Evolutionary conservation across 2,113 vertebrate genomes (phyloP).

Genomic region (Ploceus nigricollis): DNA sequence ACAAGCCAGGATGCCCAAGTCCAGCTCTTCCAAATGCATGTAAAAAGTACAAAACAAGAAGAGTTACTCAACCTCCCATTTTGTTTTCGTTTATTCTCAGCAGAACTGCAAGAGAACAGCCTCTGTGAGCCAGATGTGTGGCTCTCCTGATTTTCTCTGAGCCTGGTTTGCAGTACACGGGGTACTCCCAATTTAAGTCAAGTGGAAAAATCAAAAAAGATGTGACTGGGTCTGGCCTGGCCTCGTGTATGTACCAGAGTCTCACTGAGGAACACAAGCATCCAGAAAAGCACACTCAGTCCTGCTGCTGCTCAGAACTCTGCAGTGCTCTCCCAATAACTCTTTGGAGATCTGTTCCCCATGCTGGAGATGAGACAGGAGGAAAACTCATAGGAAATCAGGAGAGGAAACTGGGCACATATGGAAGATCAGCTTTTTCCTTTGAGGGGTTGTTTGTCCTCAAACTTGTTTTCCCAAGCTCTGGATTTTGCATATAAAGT

Average conservation of each 20-base stretch:
- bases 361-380: background rate
- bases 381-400: background rate
- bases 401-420: background rate
- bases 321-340: background rate
- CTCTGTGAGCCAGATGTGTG: background rate
- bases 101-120: background rate
- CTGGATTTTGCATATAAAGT: background rate
- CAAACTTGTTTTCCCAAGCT: background rate
- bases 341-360: background rate
- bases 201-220: background rate
- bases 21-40: background rate
- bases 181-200: background rate
- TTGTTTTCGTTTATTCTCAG: background rate
- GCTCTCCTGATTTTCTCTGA: background rate
- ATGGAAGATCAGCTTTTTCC: background rate
- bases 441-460: background rate
- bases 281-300: background rate
- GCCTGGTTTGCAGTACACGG: background rate
- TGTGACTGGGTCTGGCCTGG: background rate
- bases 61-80: background rate
- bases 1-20: background rate
- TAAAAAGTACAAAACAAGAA: background rate
- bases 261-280: background rate
- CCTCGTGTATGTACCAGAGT: background rate
- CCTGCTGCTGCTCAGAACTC: background rate